A percentile compares a stretch with the other conserved stretches of the same genome.
Conservation (phyloP, 2,888 invertebrate species). For the Trissolcus japonicus region DNA sequence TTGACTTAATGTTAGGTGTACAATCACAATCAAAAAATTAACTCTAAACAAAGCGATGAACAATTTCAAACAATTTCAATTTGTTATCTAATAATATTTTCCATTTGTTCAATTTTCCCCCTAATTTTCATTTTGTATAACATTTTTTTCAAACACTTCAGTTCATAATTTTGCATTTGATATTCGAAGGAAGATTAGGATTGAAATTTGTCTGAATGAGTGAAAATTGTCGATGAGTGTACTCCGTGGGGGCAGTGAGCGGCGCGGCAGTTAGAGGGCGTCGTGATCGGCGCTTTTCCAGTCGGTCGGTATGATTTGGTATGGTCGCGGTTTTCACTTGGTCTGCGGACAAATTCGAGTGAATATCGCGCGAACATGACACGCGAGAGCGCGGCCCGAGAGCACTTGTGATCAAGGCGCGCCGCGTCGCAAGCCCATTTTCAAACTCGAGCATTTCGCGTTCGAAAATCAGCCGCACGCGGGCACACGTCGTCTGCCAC, state of each 20-base stretch:
- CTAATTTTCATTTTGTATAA: no score
- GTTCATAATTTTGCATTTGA: no score
- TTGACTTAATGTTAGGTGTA: no score
- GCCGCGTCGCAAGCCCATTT: conserved; percentile 22
- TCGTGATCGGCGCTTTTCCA: conserved; percentile 67
- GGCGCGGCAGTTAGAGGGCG: conserved; percentile 70
- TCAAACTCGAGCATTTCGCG: conserved; percentile 23
- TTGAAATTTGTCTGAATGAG: neutral
- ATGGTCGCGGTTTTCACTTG: conserved; percentile 67
- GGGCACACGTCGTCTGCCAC: conserved; percentile 69
- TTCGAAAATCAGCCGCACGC: conserved; percentile 59
- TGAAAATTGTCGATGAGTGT: conserved; percentile 43
- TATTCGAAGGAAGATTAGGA: neutral
- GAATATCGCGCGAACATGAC: conserved; percentile 51
- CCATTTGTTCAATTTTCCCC: no score
- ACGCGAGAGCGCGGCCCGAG: conserved; percentile 29
- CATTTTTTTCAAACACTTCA: no score
- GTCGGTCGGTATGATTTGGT: conserved; percentile 69
- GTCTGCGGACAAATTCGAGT: conserved; percentile 61
- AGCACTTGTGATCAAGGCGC: conserved; percentile 14
- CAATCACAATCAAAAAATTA: no score
- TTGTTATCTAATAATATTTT: no score
- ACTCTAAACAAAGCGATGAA: no score
- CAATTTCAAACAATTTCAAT: no score
- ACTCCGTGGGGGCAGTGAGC: conserved; percentile 63